Base-by-base conservation (phyloP, 2,113 vertebrate genomes). In the Nanorana parkeri region DNA sequence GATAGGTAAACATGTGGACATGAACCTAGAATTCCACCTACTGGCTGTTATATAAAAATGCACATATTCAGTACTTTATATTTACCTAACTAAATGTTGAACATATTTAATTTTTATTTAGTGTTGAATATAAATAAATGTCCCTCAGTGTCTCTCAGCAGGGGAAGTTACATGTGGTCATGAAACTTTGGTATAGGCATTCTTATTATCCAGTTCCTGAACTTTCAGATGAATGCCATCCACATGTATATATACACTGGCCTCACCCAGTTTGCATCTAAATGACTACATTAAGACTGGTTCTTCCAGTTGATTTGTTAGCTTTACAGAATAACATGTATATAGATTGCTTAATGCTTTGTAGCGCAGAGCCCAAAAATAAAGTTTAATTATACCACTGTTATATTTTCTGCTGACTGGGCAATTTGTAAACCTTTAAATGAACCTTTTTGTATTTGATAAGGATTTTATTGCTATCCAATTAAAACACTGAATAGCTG, bases 301-400 rank as follows among this genome's bases (percentile, higher is more conserved):
- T 69, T 80, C 69, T 80, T 80, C 78, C 28, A 26, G 78, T 80
- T 61, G 20, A 41, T 41, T 32, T 20, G 11, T 26, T 61, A 19
- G 32, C 29, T 52, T 32, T 23, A 52, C 5, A 56, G 2, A 68
- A 36, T 20, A 61, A 69, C 55, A 69, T n/a, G 20, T 61, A 26
- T 69, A 47, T 2, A 23, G 21, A 36, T 24, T 56, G 63, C 15
- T 54, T 16, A 56, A 5, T 58, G 71, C 32, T 36, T 73, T 61
- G 28, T 73, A 32, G 56, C 11, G 21, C 17, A 13, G 7, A 51
- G 58, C 13, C 74, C 32, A 26, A 26, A 52, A 51, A 60, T 13
- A 76, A 76, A 63, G 32, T 26, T 1, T 24, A 67, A 32, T 29
- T 32, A 67, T 2, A 2, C 73, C n/a, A 10, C 73, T 51, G 23